phyloP scores from a whole-genome alignment of 1,140 invertebrate genomes.

The Brachystomella parvula region DNA sequence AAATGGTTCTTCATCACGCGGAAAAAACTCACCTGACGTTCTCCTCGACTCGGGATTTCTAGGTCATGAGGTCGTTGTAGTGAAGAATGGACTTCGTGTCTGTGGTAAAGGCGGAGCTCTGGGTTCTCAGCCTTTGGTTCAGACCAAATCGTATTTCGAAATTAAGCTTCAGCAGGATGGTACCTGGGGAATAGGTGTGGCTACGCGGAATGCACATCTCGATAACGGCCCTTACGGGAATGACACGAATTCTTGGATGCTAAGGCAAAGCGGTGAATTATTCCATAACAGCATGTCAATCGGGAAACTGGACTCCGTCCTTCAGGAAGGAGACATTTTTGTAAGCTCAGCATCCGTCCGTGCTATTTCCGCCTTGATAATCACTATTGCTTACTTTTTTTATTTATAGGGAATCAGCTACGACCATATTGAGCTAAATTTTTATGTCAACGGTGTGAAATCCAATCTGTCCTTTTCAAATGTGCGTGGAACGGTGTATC shows the following conservation, averaged over 20 bases:
- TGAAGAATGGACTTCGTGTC: slow-evolving; percentile 89
- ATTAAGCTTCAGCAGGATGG: slow-evolving; percentile 94
- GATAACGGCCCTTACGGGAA: slow-evolving; percentile 45
- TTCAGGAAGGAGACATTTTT: slow-evolving; percentile 89
- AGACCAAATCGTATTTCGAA: slow-evolving; percentile 99
- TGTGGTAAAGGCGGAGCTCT: slow-evolving; percentile 92
- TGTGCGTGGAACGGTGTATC: slow-evolving; percentile 83
- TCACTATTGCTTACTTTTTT: no score
- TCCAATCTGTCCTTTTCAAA: slow-evolving; percentile 76
- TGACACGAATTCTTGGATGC: slow-evolving; percentile 81
- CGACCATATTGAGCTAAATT: slow-evolving; percentile 94
- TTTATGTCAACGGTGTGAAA: slow-evolving; percentile 86
- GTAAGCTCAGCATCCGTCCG: slow-evolving; percentile 53
- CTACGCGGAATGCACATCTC: slow-evolving; percentile 75
- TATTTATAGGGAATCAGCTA: slow-evolving; percentile 72
- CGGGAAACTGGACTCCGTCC: slow-evolving; percentile 49
- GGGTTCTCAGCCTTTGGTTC: slow-evolving; percentile 83
- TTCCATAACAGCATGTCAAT: slow-evolving; percentile 55
- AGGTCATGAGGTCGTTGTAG: slow-evolving; percentile 96
- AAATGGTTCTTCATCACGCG: neutral
- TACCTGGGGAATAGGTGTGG: slow-evolving; percentile 86
- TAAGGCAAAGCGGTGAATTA: slow-evolving; percentile 80
- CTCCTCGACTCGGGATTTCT: slow-evolving; percentile 36
- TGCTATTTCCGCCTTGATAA: neutral
- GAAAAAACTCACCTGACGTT: slow-evolving; percentile 21